Evolutionary conservation across 1,140 invertebrate species (phyloP).

Genomic region (Lucilia cuprina): DNA sequence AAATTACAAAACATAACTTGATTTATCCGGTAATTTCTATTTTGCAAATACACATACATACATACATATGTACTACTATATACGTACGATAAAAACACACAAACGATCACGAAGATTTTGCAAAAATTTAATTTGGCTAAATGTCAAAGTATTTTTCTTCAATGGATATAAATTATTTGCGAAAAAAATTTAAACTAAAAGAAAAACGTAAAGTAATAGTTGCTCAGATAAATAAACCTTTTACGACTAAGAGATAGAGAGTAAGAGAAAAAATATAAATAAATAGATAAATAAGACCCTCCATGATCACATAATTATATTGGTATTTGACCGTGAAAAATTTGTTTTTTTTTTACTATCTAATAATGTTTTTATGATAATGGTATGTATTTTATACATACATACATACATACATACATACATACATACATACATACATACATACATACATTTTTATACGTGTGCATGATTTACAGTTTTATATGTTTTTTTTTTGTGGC

Average conservation of each 20-base stretch:
- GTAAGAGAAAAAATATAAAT: neutral
- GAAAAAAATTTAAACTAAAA: neutral
- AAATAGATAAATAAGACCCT: slow-evolving; percentile 9
- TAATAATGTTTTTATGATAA: neutral
- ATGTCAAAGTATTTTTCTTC: slow-evolving; percentile 2
- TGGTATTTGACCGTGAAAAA: slow-evolving; percentile 5
- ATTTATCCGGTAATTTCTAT: slow-evolving; percentile 61
- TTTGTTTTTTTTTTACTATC: neutral
- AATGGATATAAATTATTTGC: slow-evolving; percentile 8
- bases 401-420: too few species aligned
- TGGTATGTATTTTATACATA: neutral
- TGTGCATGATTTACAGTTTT: neutral
- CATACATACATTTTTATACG: too few species aligned
- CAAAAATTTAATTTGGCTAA: neutral
- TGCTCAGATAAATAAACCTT: neutral
- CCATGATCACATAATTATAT: neutral
- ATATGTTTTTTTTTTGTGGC: neutral
- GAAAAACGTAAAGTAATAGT: neutral
- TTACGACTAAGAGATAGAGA: neutral
- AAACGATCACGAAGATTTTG: neutral
- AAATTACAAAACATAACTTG: slow-evolving; percentile 61
- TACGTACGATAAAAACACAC: too few species aligned
- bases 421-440: too few species aligned
- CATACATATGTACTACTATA: too few species aligned
- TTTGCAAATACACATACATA: neutral